phyloP scores from a whole-genome alignment of 35 echinoderm and acorn worm species.

The Apostichopus parvimensis region DNA sequence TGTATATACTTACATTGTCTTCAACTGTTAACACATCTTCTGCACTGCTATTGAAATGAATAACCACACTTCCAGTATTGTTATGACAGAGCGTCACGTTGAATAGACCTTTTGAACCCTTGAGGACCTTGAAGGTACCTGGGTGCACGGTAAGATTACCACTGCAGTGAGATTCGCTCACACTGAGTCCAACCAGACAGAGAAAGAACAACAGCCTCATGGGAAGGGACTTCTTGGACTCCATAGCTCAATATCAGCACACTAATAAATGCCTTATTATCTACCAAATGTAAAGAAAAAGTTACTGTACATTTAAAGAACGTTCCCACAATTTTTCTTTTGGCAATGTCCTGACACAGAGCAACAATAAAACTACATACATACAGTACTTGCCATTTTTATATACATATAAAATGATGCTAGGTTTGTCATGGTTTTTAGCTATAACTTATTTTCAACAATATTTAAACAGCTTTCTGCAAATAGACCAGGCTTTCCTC shows the following conservation, averaged over 20 bases:
- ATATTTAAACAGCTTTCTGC: too few species aligned
- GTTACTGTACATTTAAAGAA: too few species aligned
- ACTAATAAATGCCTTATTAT: too few species aligned
- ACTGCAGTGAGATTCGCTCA: not conserved
- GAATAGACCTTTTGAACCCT: not conserved
- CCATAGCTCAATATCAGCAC: not conserved
- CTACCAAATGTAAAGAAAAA: too few species aligned
- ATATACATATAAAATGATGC: too few species aligned
- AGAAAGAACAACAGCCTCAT: not conserved
- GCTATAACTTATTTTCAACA: too few species aligned
- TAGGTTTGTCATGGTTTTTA: too few species aligned
- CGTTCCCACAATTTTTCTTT: too few species aligned
- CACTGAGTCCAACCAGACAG: not conserved
- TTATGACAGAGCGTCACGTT: slow-evolving; percentile 15
- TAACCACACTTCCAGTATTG: not conserved
- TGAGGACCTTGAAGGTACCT: not conserved
- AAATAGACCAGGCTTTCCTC: too few species aligned
- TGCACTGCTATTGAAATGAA: not conserved
- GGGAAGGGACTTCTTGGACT: not conserved
- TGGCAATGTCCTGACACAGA: too few species aligned
- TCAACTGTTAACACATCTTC: not conserved
- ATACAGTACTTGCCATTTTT: too few species aligned
- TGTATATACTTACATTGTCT: not conserved
- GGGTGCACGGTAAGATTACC: not conserved
- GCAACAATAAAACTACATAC: too few species aligned